phyloP scores from a whole-genome alignment of 2,797 vertebrate genomes.

The Argya squamiceps region DNA sequence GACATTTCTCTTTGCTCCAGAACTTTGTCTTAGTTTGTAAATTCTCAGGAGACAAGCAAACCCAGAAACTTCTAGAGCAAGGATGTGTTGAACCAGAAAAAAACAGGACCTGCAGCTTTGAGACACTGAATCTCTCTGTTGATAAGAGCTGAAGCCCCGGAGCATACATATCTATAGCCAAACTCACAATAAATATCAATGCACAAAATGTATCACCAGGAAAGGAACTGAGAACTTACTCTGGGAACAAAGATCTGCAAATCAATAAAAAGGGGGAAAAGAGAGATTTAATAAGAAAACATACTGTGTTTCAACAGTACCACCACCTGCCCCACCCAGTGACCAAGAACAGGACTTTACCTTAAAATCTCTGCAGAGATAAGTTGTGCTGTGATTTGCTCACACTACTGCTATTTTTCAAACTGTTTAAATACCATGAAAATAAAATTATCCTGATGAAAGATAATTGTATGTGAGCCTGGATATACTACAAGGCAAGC shows the following conservation, averaged over 20 bases:
- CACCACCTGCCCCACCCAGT: fast-evolving
- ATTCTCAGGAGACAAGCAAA: constrained; percentile 31
- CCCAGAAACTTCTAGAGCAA: constrained; percentile 36
- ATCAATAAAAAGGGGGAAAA: not conserved
- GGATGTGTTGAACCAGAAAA: constrained; percentile 51
- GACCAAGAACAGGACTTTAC: not conserved
- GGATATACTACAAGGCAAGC: not conserved
- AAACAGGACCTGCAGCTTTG: constrained; percentile 24
- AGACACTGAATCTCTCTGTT: constrained; percentile 31
- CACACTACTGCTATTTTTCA: not conserved
- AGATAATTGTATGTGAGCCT: not conserved
- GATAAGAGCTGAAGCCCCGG: constrained; percentile 39
- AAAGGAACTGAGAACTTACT: constrained; percentile 15
- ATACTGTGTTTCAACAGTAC: not conserved
- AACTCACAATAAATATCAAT: constrained; percentile 41
- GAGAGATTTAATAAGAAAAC: not conserved
- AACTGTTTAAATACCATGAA: not conserved
- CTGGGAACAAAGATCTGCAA: constrained; percentile 19
- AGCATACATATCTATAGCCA: constrained; percentile 18
- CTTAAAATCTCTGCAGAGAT: not conserved
- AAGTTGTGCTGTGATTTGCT: not conserved
- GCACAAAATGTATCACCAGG: constrained; percentile 30
- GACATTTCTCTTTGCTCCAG: not conserved
- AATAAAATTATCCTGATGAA: not conserved
- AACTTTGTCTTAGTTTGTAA: constrained; percentile 26